Conservation (phyloP, 2,113 vertebrate genomes). For the Octodon degus region DNA sequence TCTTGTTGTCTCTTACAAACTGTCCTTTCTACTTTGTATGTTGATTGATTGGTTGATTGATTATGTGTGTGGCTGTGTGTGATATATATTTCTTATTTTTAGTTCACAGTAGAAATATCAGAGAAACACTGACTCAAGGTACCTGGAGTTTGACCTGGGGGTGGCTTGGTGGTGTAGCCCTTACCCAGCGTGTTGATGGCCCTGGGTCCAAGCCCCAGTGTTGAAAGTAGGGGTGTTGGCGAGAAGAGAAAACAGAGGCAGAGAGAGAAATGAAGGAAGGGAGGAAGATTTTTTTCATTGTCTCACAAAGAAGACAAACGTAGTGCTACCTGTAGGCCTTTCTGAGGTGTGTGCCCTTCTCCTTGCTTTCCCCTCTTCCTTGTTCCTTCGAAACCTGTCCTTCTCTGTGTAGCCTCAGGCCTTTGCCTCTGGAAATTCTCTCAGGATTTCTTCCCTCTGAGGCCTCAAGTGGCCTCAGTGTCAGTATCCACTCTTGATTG, state of each 20-base stretch:
- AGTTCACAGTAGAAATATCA: neutral
- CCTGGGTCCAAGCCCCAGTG: neutral
- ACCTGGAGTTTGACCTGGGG: neutral
- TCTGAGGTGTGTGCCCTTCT: rapidly evolving
- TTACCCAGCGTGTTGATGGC: neutral
- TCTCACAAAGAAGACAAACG: neutral
- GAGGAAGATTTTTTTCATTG: neutral
- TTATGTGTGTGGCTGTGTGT: neutral
- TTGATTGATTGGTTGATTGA: neutral
- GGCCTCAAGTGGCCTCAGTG: neutral
- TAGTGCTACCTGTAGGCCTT: neutral
- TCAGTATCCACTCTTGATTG: neutral
- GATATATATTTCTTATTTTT: neutral
- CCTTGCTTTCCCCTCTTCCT: neutral
- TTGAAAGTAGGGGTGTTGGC: neutral
- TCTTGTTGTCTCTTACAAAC: conserved; percentile 4
- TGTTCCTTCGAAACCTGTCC: neutral
- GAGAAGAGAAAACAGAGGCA: neutral
- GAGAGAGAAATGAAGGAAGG: neutral
- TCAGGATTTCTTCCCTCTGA: neutral
- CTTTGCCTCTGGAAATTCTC: neutral
- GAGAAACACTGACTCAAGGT: neutral
- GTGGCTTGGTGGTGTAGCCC: neutral
- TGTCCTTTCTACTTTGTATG: neutral
- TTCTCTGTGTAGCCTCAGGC: neutral